Evolutionary conservation across 2,113 vertebrate genomes (phyloP), one percentile per base, ranked within the genome.

Genomic region (Hylia prasina): DNA sequence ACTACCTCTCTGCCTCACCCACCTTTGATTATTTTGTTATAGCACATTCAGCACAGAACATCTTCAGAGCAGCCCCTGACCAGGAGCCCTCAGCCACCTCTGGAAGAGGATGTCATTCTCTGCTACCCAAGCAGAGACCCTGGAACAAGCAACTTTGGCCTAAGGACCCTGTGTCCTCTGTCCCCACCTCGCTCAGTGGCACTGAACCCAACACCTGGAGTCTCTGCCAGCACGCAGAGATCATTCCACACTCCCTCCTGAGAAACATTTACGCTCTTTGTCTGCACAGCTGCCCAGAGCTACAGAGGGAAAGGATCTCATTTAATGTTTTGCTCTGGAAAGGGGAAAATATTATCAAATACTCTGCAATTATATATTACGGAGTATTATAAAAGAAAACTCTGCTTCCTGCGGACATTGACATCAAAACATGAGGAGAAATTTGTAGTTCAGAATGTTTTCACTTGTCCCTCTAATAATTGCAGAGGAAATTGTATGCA

Each of bases 181-280:
- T 48, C 1, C 1, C 3, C 63, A 11, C 27, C 56, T 60, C 0
- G 0, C 17, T n/a, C 33, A 35, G 14, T 0, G 1, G 9, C 28
- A 48, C 50, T 39, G 21, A 73, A 56, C 37, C 10, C 48, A n/a
- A 11, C 21, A 25, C 2, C 4, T 14, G 27, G 13, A 37, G 3
- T 17, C 15, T 64, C 24, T 42, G 35, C 48, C 42, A 35, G 33
- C 21, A 18, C 2, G 3, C 33, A 40, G 39, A 75, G 19, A 25
- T 33, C 30, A 69, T 76, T 64, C 33, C 37, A 65, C 50, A 33
- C 17, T 58, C 54, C 47, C 72, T 83, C 60, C 48, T 47, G 24
- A 75, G 79, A 89, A 89, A 28, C 0, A 14, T 14, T 86, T 66
- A 53, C 16, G 35, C 39, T 72, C 13, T 70, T 77, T 77, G 35